Evolutionary conservation across 2,113 vertebrate species (phyloP), one percentile per base, ranked within the genome.

Genomic region (Egretta garzetta): DNA sequence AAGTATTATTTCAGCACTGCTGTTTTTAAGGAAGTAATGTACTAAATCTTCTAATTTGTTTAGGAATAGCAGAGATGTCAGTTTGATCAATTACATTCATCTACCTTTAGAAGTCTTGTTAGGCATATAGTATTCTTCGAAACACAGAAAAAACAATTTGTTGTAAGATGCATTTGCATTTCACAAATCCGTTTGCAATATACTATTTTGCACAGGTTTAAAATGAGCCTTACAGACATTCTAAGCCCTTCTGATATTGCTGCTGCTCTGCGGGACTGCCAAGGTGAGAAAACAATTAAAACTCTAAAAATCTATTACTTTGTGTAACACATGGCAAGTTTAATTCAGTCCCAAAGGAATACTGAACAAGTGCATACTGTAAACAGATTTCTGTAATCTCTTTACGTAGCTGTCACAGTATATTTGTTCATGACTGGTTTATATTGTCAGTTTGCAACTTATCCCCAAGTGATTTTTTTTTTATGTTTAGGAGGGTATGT

Each of bases 231-330:
- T 95, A 99, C 98, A 67, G 99, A 99, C 47, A 96, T 99, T 83
- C 99, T 99, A 58, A 99, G 98, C 35, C 98, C 99, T 90, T 98
- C 99, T 9, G 99, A 99, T 97, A 99, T 99, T 33, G 98, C 99
- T 33, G 99, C 99, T 49, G 99, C 99, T 82, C 93, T 99, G 95
- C 99, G 99, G 97, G 99, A 99, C 97, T 99, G 99, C 98, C 99
- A 99, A 99, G 99, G 99, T 99, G 98, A 98, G 82, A 32, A 64
- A 35, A 66, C 28, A 86, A 70, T 30, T 71, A 27, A 52, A 88
- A 56, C 10, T 37, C 63, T 39, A 17, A 7, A 47, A 49, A 28
- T 41, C 56, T 59, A 12, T 50, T 86, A 2, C 47, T 91, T 60
- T 58, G 43, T 59, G 53, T 68, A 70, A 80, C 19, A 43, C 2